These are phyloP conservation scores for Trididemnum miniatum DNA, from an alignment of 23 tunicate genomes.

Conservation along the genomic window DNA sequence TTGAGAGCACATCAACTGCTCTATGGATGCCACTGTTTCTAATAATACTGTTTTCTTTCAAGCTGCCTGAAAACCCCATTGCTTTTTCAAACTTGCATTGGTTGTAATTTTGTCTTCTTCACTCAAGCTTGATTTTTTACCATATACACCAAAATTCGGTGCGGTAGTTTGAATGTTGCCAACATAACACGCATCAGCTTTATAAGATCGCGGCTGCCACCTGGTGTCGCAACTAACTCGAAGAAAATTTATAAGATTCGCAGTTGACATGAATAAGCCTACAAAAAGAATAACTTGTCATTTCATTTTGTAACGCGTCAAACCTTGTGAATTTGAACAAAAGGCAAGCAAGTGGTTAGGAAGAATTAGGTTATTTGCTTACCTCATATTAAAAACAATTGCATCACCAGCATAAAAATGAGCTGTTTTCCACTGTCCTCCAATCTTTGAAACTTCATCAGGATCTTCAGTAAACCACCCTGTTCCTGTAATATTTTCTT, in stretches of 20 bases:
- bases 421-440: slow-evolving; percentile 33
- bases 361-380: background rate
- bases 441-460: slow-evolving; percentile 18
- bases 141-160: slow-evolving; percentile 33
- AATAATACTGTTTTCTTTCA: no score
- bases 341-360: no score
- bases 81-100: no score
- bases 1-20: no score
- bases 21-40: no score
- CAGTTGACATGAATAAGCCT: slow-evolving; percentile 35
- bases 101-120: no score
- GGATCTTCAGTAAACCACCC: slow-evolving; percentile 45
- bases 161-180: background rate
- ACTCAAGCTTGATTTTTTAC: background rate
- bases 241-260: slow-evolving; percentile 21
- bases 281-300: no score
- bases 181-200: slow-evolving; percentile 13
- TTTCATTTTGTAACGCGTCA: no score
- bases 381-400: slow-evolving; percentile 40
- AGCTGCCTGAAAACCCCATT: no score
- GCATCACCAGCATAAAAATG: slow-evolving; percentile 42
- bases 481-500: slow-evolving; percentile 16
- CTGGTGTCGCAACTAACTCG: slow-evolving; percentile 54
- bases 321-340: no score
- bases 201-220: slow-evolving; percentile 35